Conservation (phyloP, 1,140 invertebrate genomes). For the Pectinophora gossypiella region DNA sequence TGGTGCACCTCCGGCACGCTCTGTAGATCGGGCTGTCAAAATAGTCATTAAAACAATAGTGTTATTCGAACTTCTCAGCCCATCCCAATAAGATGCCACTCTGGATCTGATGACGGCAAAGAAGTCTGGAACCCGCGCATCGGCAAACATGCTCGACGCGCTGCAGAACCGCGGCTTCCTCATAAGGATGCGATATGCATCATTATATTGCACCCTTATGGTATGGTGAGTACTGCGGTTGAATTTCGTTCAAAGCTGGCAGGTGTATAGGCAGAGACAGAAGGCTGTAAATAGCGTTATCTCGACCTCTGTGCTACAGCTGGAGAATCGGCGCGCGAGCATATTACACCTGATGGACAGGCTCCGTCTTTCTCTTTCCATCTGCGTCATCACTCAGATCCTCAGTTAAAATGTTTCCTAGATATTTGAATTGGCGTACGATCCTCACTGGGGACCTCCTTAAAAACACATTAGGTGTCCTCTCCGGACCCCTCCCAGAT, state of each 20-base stretch:
- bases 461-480: background rate
- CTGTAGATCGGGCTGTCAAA: no score
- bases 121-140: no score
- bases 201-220: constrained; percentile 7
- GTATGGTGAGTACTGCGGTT: background rate
- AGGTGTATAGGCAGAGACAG: background rate
- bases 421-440: background rate
- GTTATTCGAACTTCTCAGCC: no score
- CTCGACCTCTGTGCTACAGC: background rate
- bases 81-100: no score
- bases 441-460: background rate
- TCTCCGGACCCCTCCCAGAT: background rate
- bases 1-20: no score
- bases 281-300: background rate
- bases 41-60: no score
- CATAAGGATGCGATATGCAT: background rate
- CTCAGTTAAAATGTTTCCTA: constrained; percentile 1
- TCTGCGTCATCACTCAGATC: background rate
- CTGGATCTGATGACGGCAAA: no score
- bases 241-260: background rate
- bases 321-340: background rate
- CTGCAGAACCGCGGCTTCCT: constrained; percentile 1
- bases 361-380: background rate
- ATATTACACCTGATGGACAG: background rate
- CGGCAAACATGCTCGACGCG: constrained; percentile 7